Conservation (phyloP, 2,797 vertebrate species). For the Syngnathus rostellatus region DNA sequence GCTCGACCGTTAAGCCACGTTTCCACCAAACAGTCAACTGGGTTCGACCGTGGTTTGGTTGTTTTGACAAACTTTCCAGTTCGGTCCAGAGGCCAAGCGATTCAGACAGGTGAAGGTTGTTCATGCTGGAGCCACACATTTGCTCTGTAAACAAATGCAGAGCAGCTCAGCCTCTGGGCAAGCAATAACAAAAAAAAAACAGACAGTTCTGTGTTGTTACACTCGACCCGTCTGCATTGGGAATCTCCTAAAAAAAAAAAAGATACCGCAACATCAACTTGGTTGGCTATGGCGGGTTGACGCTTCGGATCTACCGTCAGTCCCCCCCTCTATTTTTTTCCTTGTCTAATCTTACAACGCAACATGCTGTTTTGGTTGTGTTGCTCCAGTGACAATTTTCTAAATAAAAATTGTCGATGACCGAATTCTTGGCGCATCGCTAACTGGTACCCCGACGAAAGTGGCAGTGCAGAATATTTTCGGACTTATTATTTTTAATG, state of each 20-base stretch:
- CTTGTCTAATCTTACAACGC: too few relatives aligned
- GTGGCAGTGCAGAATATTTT: not conserved
- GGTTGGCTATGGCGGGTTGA: too few relatives aligned
- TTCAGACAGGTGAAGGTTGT: not conserved
- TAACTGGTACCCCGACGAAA: not conserved
- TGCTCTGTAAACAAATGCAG: not conserved
- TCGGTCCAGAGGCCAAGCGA: not conserved
- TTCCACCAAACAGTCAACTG: constrained; percentile 3
- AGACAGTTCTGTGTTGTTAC: not conserved
- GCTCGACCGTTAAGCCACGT: not conserved
- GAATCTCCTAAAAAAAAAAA: too few relatives aligned
- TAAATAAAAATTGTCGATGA: too few relatives aligned
- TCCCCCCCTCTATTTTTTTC: too few relatives aligned
- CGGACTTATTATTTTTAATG: not conserved
- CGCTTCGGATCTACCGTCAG: too few relatives aligned
- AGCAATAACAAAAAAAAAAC: not conserved
- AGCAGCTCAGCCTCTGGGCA: not conserved
- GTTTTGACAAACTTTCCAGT: not conserved
- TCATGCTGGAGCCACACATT: not conserved
- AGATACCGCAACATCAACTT: too few relatives aligned
- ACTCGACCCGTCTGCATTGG: not conserved
- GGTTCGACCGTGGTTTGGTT: not conserved
- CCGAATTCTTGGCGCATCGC: too few relatives aligned
- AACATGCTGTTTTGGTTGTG: too few relatives aligned
- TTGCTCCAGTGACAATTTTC: too few relatives aligned